Base-by-base conservation (phyloP, 2,797 vertebrate species). In the Fistularia tabacaria region DNA sequence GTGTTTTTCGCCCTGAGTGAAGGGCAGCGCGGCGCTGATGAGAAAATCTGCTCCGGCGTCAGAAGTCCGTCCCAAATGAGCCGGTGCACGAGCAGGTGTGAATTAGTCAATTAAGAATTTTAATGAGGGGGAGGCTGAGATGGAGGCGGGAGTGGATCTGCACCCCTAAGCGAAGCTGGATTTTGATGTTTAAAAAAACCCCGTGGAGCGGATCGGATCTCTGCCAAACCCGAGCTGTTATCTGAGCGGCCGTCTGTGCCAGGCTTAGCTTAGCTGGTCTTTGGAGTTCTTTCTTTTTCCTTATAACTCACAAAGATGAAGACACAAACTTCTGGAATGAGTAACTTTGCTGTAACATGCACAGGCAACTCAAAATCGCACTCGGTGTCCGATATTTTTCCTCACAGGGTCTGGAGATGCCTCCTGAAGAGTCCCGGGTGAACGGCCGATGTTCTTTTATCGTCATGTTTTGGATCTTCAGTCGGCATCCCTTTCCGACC, bases 31-130 rank as follows among this genome's bases (percentile, higher is more conserved):
- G 37, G 66, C 55, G 60, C 56, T 85, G 87, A 88, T 84, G 80
- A 86, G 86, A 82, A 85, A 87, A 86, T 81, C 83, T 87, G 82
- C 77, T 83, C 71, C 59, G 72, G 65, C 57, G 70, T 59, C 74
- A 57, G 68, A 82, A 69, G 57, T 60, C 64, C 53, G 71, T 85
- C 86, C 83, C 88, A 85, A 73, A 84, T 82, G 82, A 85, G 74
- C 67, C 77, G 55, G 68, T 74, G 77, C 80, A 83, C 64, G 61
- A 84, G 82, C 84, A 86, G 83, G 83, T 88, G 85, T 80, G 86
- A 86, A 84, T 74, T 70, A 87, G 84, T 87, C 83, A 88, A 89
- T 89, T 87, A 87, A 77, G 74, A 81, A 58, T 86, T 86, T 87
- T 87, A 88, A 87, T 87, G 82, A 87, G 73, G 58, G 65, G 77